These are phyloP conservation scores for Megaptera novaeangliae DNA, from an alignment of 2,113 vertebrate species.

Conservation along the genomic window DNA sequence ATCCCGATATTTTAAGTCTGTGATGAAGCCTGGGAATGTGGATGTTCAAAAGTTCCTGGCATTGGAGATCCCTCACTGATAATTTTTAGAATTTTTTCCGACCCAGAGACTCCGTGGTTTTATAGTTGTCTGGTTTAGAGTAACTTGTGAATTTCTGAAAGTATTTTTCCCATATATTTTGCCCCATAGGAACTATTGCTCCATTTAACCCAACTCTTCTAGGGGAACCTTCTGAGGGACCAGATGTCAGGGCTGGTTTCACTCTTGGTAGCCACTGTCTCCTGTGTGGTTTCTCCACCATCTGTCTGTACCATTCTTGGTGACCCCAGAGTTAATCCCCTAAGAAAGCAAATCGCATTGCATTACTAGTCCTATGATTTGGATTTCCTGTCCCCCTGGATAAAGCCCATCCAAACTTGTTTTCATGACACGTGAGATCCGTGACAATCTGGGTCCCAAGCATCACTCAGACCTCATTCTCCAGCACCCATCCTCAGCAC, in stretches of 20 bases:
- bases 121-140: neutral
- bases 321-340: neutral
- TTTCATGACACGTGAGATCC: neutral
- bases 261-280: neutral
- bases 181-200: neutral
- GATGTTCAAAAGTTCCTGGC: neutral
- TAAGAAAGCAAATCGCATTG: neutral
- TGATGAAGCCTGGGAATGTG: neutral
- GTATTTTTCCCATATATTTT: neutral
- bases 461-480: neutral
- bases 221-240: neutral
- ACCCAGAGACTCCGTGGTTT: neutral
- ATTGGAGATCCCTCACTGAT: neutral
- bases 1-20: neutral
- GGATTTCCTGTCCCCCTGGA: neutral
- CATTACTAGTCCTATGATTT: neutral
- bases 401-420: neutral
- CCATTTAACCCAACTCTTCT: neutral
- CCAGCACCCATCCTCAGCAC: fast-evolving
- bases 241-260: neutral
- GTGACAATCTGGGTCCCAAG: neutral
- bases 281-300: neutral
- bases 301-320: neutral
- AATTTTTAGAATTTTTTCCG: neutral
- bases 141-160: neutral